Conservation (phyloP, 2,113 vertebrate genomes). For the Aix galericulata region DNA sequence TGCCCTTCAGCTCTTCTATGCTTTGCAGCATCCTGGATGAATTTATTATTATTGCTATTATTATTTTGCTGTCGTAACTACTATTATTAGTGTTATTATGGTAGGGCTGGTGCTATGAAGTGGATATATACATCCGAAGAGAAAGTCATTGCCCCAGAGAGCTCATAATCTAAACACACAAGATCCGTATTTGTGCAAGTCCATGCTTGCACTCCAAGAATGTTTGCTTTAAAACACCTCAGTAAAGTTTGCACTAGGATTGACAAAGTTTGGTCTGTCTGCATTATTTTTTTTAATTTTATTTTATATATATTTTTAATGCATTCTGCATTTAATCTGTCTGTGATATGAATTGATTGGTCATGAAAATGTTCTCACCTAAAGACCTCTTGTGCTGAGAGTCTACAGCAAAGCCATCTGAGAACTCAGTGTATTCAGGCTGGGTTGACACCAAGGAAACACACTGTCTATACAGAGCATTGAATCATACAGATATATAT, state of each 20-base stretch:
- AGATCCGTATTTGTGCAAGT: neutral
- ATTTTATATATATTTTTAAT: neutral
- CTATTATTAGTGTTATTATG: neutral
- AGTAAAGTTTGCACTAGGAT: neutral
- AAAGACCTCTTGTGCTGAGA: neutral
- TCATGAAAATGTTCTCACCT: neutral
- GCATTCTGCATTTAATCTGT: neutral
- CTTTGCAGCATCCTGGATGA: neutral
- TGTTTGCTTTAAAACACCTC: constrained; percentile 6
- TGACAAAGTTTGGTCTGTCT: constrained; percentile 24
- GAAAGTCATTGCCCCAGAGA: constrained; percentile 47
- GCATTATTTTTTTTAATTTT: neutral
- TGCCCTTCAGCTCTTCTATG: constrained; percentile 51
- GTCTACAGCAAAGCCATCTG: neutral
- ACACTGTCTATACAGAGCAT: neutral
- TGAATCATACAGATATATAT: neutral
- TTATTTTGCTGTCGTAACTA: constrained; percentile 13
- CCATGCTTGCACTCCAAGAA: constrained; percentile 23
- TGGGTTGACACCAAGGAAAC: neutral
- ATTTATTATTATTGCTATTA: constrained; percentile 22
- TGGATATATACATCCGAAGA: neutral
- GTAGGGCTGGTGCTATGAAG: neutral
- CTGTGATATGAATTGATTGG: neutral
- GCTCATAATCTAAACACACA: neutral
- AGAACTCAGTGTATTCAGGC: neutral